Evolutionary conservation across 2,888 invertebrate species (phyloP), one percentile per base, ranked within the genome.

Genomic region (Pammene aurita): DNA sequence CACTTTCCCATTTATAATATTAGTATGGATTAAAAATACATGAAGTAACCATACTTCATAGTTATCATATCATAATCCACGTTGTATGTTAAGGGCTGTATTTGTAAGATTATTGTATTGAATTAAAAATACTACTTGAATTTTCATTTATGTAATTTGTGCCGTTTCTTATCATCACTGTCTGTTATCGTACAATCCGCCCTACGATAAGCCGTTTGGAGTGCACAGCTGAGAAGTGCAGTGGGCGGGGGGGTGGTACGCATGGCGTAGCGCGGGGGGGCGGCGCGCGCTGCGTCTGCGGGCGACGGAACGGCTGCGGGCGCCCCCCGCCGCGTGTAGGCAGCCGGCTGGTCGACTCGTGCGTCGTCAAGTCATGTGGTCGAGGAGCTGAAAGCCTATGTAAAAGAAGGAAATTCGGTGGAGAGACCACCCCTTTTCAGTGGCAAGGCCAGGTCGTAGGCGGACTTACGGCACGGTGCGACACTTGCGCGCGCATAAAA

Each of bases 401-500:
- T 85, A 85, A 83, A 52, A 44, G 46, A 64, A 64, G 46, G 58
- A 34, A 46, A 26, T 50, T 50, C n/a, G 41, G 46, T 60, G 35
- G 50, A 11, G 41, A n/a, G 44, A 85, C 83, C 85, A 84, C 77
- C 83, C 83, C 86, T 84, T 81, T 80, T 76, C 73, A 76, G 73
- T 75, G 76, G 80, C 75, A 77, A 78, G 38, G 77, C 78, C 78
- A 77, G 77, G 81, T 78, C 78, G 77, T 79, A 81, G 80, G 81
- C 84, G 80, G 80, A 76, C 78, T 72, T 78, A 72, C 76, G 78
- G 79, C 73, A 75, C 80, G 84, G 84, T 79, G 85, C 83, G 83
- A 83, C 74, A 83, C 74, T 79, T 84, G 88, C 86, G 88, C 86
- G 86, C 86, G 87, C 85, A 81, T 72, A 77, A 77, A 79, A 75